These are phyloP conservation scores for Stramonita haemastoma DNA, from an alignment of 2,888 invertebrate species.

Conservation along the genomic window DNA sequence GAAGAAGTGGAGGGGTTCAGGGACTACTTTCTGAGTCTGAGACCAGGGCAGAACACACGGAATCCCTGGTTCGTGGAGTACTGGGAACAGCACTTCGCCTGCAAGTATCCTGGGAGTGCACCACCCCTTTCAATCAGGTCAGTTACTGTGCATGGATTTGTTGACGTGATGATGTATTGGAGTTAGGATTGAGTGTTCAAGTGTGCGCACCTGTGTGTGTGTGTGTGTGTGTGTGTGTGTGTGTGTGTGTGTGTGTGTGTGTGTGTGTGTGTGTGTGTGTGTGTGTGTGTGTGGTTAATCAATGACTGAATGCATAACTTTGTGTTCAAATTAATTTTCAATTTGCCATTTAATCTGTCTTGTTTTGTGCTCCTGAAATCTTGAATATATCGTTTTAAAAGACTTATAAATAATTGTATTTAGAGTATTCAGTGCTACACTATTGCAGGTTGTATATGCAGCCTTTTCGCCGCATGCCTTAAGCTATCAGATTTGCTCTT, in stretches of 20 bases:
- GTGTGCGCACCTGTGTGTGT: slow-evolving; percentile 2
- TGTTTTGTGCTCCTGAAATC: no score
- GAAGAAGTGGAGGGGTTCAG: slow-evolving; percentile 84
- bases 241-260: background rate
- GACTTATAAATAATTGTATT: no score
- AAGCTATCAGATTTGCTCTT: no score
- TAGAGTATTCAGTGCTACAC: no score
- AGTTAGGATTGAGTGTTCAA: background rate
- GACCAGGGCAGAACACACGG: slow-evolving; percentile 68
- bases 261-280: background rate
- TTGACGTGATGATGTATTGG: background rate
- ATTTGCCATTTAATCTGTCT: no score
- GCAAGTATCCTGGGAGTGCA: slow-evolving; percentile 84
- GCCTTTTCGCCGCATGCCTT: no score
- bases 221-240: background rate
- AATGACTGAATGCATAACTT: background rate
- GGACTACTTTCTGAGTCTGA: slow-evolving; percentile 73
- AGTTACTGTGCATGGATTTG: background rate
- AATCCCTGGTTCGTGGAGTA: slow-evolving; percentile 77
- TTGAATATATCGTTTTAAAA: no score
- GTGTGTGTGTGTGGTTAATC: background rate
- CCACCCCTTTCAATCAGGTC: slow-evolving; percentile 73
- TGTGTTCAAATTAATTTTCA: no score
- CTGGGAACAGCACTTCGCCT: slow-evolving; percentile 92
- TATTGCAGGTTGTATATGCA: no score